Percentiles rank a stretch among this genome's conserved stretches.
These are phyloP conservation scores for Hypotaenidia okinawae DNA, from an alignment of 2,797 vertebrate genomes.

Conservation along the genomic window DNA sequence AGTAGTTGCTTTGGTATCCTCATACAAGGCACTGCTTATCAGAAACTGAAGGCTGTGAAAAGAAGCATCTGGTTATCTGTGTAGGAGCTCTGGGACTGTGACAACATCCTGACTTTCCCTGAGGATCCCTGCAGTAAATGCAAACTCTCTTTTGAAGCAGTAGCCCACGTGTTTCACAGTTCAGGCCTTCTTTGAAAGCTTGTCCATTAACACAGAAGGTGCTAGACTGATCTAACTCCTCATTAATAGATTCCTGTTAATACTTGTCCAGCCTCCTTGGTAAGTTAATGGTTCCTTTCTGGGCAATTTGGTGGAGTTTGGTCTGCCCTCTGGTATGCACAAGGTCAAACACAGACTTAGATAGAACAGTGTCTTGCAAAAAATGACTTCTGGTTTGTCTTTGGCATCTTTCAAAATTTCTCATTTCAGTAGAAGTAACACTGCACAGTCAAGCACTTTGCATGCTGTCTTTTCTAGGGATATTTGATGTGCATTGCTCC, in stretches of 20 bases:
- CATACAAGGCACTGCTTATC: neutral
- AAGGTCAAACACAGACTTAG: neutral
- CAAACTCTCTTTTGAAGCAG: neutral
- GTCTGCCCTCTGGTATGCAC: neutral
- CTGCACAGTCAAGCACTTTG: neutral
- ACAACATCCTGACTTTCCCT: neutral
- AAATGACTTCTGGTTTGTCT: neutral
- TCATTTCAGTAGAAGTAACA: neutral
- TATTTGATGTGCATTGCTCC: neutral
- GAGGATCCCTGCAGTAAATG: neutral
- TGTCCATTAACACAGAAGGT: neutral
- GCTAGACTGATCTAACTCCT: neutral
- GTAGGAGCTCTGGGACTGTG: neutral
- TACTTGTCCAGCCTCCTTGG: neutral
- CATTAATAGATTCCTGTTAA: neutral
- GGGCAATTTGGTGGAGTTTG: neutral
- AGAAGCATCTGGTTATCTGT: neutral
- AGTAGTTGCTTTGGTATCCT: neutral
- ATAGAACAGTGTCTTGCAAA: neutral
- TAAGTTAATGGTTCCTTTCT: neutral
- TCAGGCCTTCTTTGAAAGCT: neutral
- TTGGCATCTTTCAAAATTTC: neutral
- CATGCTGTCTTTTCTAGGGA: neutral
- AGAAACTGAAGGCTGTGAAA: neutral
- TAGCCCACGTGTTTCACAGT: neutral